These are phyloP conservation scores for Doryteuthis pealeii DNA, from an alignment of 1,140 invertebrate species.

Conservation along the genomic window DNA sequence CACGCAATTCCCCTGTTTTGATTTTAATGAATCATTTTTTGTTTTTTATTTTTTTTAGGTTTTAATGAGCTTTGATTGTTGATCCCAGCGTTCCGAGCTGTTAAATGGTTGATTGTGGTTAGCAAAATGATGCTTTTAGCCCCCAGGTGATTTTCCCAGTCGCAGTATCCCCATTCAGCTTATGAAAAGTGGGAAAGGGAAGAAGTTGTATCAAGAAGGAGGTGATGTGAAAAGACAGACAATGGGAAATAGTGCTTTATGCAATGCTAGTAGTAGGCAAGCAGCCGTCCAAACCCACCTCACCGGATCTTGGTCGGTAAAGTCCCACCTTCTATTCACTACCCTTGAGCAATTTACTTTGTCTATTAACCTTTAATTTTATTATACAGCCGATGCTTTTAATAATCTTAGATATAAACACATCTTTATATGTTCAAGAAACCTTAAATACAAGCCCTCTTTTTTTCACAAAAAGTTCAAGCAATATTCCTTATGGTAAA, in stretches of 20 bases:
- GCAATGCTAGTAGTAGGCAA: conserved; percentile 27
- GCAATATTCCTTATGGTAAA: too few relatives aligned
- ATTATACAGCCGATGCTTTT: too few relatives aligned
- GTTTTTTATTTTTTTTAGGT: conserved; percentile 32
- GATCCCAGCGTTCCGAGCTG: conserved; percentile 92
- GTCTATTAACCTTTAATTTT: too few relatives aligned
- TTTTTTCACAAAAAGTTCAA: too few relatives aligned
- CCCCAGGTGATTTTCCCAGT: conserved; percentile 50
- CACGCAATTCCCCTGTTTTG: too few relatives aligned
- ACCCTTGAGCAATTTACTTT: too few relatives aligned
- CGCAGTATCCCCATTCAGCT: conserved; percentile 19
- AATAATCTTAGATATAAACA: too few relatives aligned
- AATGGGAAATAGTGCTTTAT: conserved; percentile 17
- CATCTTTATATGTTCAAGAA: too few relatives aligned
- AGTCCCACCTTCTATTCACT: too few relatives aligned
- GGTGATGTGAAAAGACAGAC: conserved; percentile 41
- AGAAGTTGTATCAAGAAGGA: conserved; percentile 48
- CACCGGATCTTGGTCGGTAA: too few relatives aligned
- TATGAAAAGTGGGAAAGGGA: conserved; percentile 30
- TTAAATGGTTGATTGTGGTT: conserved; percentile 91
- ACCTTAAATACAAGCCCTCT: too few relatives aligned
- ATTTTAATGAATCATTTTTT: too few relatives aligned
- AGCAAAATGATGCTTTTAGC: conserved; percentile 68
- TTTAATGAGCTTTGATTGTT: conserved; percentile 98
- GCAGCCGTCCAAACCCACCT: conserved; percentile 27